These are phyloP conservation scores for Agrenia bidenticulata DNA, from an alignment of 2,888 invertebrate genomes.

Conservation along the genomic window DNA sequence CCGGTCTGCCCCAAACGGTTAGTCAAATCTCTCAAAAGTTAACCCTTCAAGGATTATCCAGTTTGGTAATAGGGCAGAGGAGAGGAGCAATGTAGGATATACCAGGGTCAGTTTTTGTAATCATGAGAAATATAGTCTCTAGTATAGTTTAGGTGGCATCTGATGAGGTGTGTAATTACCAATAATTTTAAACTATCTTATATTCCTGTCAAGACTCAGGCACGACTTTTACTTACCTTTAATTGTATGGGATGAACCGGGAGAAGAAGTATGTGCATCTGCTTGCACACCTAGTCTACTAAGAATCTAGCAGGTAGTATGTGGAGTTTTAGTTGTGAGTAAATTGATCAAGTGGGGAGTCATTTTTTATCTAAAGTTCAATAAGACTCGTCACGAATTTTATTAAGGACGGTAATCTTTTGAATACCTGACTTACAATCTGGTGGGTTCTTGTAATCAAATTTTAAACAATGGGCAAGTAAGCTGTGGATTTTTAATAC, in stretches of 20 bases:
- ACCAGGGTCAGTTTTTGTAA: slow-evolving; percentile 12
- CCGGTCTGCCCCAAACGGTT: slow-evolving; percentile 51
- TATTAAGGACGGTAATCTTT: slow-evolving; percentile 17
- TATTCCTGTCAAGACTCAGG: slow-evolving; percentile 13
- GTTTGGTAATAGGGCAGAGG: no score
- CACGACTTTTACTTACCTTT: slow-evolving; percentile 15
- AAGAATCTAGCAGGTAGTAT: not conserved
- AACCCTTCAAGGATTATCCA: no score
- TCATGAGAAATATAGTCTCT: not conserved
- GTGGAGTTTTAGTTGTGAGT: not conserved
- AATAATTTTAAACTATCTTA: slow-evolving; percentile 10
- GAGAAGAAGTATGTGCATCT: not conserved
- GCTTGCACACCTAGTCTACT: no score
- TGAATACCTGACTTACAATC: slow-evolving; percentile 9
- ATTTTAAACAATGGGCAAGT: slow-evolving; percentile 4
- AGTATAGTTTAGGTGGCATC: slow-evolving; percentile 7
- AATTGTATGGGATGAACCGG: not conserved
- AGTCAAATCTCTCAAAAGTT: slow-evolving; percentile 19
- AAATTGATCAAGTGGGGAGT: slow-evolving; percentile 8
- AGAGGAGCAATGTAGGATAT: no score
- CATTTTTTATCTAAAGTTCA: slow-evolving; percentile 10
- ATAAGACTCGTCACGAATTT: slow-evolving; percentile 20
- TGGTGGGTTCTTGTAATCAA: slow-evolving; percentile 7
- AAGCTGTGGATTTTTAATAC: not conserved
- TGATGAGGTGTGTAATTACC: slow-evolving; percentile 21